phyloP scores from a whole-genome alignment of 2,113 vertebrate genomes.

The Andinoacara biseriatus region DNA sequence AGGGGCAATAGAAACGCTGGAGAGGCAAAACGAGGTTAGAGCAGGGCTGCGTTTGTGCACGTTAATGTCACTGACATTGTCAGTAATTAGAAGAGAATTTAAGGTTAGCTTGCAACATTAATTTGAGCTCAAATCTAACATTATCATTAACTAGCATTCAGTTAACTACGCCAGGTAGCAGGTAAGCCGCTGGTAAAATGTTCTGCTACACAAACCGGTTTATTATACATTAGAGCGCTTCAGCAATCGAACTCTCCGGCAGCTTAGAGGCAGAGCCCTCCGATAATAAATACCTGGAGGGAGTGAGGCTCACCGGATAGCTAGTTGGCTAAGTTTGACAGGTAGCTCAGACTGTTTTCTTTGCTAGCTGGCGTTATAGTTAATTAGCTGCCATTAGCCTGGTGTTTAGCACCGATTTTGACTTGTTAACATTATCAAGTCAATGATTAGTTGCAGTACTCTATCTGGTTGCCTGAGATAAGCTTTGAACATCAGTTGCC shows the following conservation, averaged over 20 bases:
- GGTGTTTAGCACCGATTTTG: not conserved
- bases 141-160: not conserved
- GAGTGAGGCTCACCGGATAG: not conserved
- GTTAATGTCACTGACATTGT: not conserved
- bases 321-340: not conserved
- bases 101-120: not conserved
- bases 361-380: not conserved
- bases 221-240: not conserved
- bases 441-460: not conserved
- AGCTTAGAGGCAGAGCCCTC: not conserved
- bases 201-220: not conserved
- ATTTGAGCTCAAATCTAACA: not conserved
- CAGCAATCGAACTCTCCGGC: not conserved
- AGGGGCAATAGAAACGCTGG: not conserved
- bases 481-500: not conserved
- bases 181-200: not conserved
- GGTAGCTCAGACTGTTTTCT: not conserved
- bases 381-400: not conserved
- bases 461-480: not conserved
- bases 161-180: not conserved
- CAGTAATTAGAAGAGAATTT: not conserved
- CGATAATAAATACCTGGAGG: not conserved
- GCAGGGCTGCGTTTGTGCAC: not conserved
- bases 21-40: not conserved
- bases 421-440: not conserved